Evolutionary conservation across 2,888 invertebrate species (phyloP), one percentile per base, ranked within the genome.

Genomic region (Entomobrya multifasciata): DNA sequence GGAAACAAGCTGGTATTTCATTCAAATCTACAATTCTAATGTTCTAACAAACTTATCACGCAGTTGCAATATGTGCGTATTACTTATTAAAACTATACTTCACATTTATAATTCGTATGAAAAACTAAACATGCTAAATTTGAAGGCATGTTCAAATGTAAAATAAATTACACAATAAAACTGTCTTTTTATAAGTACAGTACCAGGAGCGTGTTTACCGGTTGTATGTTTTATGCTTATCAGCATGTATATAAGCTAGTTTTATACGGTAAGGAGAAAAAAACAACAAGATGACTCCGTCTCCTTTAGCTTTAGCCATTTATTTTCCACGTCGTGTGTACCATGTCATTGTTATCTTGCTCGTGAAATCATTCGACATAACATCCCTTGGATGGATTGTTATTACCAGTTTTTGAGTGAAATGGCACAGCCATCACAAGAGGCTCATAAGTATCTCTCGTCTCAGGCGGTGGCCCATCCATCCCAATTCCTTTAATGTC

Each of bases 291-390:
- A 60, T 25, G 44, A 44, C 44, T 44, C 67, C 44, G 25, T 67
- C 15, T 36, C 15, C 47, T 74, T 47, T n/a, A 5, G n/a, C 49
- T 72, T 85, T 72, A 79, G 85, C 82, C 88, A 88, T 89, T 87
- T 86, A 88, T 89, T 89, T 87, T 84, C 83, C 80, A 49, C 72
- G 88, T 89, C 89, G 89, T 89, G 89, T 89, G 89, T 88, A 85
- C 89, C 84, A 87, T 86, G 89, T 88, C 89, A 89, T 84, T 87
- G 79, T 87, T 83, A 89, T 89, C 88, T 89, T 86, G 88, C 86
- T 86, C 81, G 76, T 86, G 80, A 86, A 77, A 86, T 84, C 86
- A 86, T 83, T 86, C 82, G 78, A 88, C 88, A 86, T 79, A 86
- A 86, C 78, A 84, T 88, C 80, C 76, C 41, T 82, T 52, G 65